Conservation (phyloP, 2,113 vertebrate species). For the Xyrauchen texanus region DNA sequence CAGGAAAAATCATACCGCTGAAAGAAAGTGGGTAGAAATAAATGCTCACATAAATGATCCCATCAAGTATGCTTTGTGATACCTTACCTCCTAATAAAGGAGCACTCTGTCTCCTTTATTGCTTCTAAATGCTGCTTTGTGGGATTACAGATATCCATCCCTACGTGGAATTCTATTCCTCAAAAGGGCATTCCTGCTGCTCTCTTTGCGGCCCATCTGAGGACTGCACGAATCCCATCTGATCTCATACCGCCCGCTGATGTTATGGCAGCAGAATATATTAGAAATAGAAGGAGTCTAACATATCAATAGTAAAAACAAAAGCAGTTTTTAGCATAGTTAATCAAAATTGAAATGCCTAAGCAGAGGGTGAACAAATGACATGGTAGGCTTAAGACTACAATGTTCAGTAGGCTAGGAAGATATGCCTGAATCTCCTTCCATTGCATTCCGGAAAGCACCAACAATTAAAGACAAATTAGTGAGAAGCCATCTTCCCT, state of each 20-base stretch:
- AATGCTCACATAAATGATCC: background rate
- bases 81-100: background rate
- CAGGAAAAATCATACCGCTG: background rate
- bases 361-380: no score
- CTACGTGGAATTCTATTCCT: no score
- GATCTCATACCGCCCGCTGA: background rate
- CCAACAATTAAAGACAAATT: no score
- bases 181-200: background rate
- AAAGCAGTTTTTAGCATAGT: no score
- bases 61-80: background rate
- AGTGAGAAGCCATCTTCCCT: no score
- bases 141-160: background rate
- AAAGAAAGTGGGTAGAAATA: background rate
- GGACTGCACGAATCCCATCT: background rate
- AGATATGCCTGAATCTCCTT: no score
- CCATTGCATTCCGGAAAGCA: no score
- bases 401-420: no score
- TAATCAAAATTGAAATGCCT: no score
- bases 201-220: background rate
- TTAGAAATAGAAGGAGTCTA: background rate
- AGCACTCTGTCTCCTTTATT: background rate
- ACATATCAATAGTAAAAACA: no score
- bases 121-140: background rate
- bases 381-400: no score
- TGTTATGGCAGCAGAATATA: background rate